phyloP scores from a whole-genome alignment of 2,888 invertebrate species.

The Napeogenes inachia region DNA sequence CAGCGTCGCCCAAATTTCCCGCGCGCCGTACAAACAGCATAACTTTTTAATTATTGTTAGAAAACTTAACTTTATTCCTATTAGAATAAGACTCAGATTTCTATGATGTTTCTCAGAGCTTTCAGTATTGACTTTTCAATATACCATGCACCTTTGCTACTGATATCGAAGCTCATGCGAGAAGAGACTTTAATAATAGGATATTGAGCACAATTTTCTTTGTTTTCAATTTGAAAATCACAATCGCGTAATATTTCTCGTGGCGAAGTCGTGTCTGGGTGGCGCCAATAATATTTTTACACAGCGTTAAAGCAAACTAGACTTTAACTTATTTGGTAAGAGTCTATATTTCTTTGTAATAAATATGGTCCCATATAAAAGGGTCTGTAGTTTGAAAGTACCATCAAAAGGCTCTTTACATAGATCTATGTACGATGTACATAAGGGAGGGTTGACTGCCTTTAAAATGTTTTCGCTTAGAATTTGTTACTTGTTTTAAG shows the following conservation, averaged over 20 bases:
- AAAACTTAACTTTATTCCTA: conserved; percentile 12
- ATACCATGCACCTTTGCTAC: conserved; percentile 36
- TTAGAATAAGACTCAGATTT: conserved; percentile 28
- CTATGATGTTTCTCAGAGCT: conserved; percentile 27
- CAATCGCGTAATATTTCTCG: conserved; percentile 43
- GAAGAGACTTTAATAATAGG: conserved; percentile 20
- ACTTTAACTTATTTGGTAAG: neutral
- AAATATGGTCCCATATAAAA: conserved; percentile 11
- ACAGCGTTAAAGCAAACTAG: conserved; percentile 5
- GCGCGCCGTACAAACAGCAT: conserved; percentile 39
- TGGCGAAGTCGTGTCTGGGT: conserved; percentile 51
- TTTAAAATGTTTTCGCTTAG: conserved; percentile 20
- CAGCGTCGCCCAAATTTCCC: conserved; percentile 61
- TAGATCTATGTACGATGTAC: conserved; percentile 10
- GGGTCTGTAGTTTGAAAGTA: conserved; percentile 15
- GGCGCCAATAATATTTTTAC: conserved; percentile 39
- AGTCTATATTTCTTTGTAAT: conserved; percentile 8
- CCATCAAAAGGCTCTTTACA: conserved; percentile 13
- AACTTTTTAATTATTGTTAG: neutral
- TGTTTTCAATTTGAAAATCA: conserved; percentile 25
- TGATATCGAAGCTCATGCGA: conserved; percentile 19
- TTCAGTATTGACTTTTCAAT: conserved; percentile 52
- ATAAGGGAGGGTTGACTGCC: conserved; percentile 15
- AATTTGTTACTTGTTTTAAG: conserved; percentile 18
- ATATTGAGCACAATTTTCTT: conserved; percentile 30